Conservation (phyloP, 2,888 invertebrate genomes). For the Trachelus stipa region DNA sequence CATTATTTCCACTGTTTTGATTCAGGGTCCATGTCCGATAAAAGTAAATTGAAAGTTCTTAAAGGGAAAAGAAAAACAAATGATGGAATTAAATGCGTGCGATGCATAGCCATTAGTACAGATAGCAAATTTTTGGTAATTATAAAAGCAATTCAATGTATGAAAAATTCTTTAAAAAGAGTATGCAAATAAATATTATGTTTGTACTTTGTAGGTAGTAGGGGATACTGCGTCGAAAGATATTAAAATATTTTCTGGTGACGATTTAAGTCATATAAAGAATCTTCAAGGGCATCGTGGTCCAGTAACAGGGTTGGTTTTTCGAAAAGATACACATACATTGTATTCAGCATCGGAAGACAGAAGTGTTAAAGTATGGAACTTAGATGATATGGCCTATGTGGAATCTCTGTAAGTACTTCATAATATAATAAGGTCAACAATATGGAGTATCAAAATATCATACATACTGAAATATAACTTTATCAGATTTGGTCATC, state of each 20-base stretch:
- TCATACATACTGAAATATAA: conserved; percentile 6
- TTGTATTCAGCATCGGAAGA: conserved; percentile 85
- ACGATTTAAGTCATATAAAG: conserved; percentile 80
- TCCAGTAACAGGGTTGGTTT: conserved; percentile 80
- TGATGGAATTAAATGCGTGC: conserved; percentile 53
- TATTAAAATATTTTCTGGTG: conserved; percentile 88
- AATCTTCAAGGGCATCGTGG: conserved; percentile 85
- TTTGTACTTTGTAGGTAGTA: conserved; percentile 69
- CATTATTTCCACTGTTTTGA: conserved; percentile 2
- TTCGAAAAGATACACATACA: conserved; percentile 87
- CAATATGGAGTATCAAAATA: neutral
- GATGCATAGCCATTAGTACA: conserved; percentile 64
- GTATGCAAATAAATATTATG: conserved; percentile 2
- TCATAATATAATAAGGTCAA: neutral
- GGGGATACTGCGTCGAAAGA: conserved; percentile 75
- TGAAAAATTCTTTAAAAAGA: neutral
- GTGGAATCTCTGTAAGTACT: conserved; percentile 84
- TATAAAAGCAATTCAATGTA: conserved; percentile 3
- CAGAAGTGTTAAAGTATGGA: conserved; percentile 93
- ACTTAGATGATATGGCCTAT: conserved; percentile 94
- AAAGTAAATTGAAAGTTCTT: conserved; percentile 70
- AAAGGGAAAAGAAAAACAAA: conserved; percentile 53
- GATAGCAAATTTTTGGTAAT: conserved; percentile 85
- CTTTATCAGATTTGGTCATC: conserved; percentile 81
- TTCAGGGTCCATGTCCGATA: conserved; percentile 73